phyloP scores from a whole-genome alignment of 2,888 invertebrate species.

The Metellina segmentata region DNA sequence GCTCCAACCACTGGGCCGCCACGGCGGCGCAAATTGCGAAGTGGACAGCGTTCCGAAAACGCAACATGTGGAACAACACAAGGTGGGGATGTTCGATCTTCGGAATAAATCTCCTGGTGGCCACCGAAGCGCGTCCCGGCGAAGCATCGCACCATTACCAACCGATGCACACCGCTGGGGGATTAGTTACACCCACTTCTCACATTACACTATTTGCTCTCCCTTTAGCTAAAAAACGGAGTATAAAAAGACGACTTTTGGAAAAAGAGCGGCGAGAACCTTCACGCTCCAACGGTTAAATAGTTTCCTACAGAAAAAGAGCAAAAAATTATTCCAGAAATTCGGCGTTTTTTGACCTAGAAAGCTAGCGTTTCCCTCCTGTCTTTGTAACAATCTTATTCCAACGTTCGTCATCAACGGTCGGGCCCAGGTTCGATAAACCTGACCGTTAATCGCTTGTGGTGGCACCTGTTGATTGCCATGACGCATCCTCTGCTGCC shows the following conservation, averaged over 20 bases:
- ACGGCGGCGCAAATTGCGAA: too few species aligned
- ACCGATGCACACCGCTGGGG: slow-evolving; percentile 49
- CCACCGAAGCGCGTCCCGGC: slow-evolving; percentile 26
- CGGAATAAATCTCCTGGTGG: neutral
- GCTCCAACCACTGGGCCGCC: too few species aligned
- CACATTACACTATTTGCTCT: slow-evolving; percentile 75
- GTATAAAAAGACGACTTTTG: neutral
- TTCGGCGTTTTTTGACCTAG: slow-evolving; percentile 71
- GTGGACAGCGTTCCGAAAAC: too few species aligned
- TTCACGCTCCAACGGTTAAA: slow-evolving; percentile 67
- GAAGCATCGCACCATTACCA: slow-evolving; percentile 35
- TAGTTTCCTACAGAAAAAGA: slow-evolving; percentile 57
- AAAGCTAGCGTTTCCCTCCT: slow-evolving; percentile 29
- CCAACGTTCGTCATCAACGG: neutral
- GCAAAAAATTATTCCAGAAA: slow-evolving; percentile 55
- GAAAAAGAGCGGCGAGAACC: slow-evolving; percentile 38
- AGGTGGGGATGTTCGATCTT: neutral
- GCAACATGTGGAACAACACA: slow-evolving; percentile 8
- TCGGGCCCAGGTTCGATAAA: slow-evolving; percentile 13
- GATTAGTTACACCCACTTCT: slow-evolving; percentile 74
- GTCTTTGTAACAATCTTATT: slow-evolving; percentile 51
- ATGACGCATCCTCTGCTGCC: too few species aligned
- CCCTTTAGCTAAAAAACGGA: slow-evolving; percentile 47
- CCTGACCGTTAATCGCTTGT: neutral
- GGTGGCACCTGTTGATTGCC: neutral